These are phyloP conservation scores for Uromys caudimaculatus DNA, from an alignment of 2,797 vertebrate genomes.

Conservation along the genomic window DNA sequence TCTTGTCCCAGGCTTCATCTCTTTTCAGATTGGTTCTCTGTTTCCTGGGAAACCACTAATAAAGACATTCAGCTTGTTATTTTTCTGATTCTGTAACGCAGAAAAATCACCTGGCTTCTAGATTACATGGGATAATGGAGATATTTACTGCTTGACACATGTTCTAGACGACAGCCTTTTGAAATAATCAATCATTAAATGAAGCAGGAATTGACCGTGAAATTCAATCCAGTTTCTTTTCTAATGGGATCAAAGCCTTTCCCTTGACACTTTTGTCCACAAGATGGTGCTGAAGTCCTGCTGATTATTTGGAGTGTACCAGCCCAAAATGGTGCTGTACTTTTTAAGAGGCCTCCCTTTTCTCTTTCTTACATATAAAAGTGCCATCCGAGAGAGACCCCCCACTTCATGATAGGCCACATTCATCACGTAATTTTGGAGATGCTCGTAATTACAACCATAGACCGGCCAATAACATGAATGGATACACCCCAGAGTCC, in stretches of 20 bases:
- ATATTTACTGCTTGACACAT: conserved; percentile 15
- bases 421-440: conserved; percentile 27
- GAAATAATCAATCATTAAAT: conserved; percentile 29
- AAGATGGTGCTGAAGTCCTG: conserved; percentile 78
- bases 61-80: background rate
- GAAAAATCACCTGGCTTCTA: background rate
- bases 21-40: conserved; percentile 8
- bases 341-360: background rate
- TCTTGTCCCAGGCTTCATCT: background rate
- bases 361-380: conserved; percentile 23
- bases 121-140: background rate
- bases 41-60: background rate
- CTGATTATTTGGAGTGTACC: background rate
- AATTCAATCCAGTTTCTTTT: conserved; percentile 38
- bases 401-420: background rate
- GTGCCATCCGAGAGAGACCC: background rate
- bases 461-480: background rate
- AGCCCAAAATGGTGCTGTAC: background rate
- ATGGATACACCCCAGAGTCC: background rate
- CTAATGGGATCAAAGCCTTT: background rate
- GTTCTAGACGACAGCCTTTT: conserved; percentile 8
- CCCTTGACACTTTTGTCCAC: conserved; percentile 54
- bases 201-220: background rate
- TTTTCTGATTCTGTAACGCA: background rate
- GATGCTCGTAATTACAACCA: background rate